These are phyloP conservation scores for Takifugu ocellatus DNA, from an alignment of 2,797 vertebrate species.

Conservation along the genomic window DNA sequence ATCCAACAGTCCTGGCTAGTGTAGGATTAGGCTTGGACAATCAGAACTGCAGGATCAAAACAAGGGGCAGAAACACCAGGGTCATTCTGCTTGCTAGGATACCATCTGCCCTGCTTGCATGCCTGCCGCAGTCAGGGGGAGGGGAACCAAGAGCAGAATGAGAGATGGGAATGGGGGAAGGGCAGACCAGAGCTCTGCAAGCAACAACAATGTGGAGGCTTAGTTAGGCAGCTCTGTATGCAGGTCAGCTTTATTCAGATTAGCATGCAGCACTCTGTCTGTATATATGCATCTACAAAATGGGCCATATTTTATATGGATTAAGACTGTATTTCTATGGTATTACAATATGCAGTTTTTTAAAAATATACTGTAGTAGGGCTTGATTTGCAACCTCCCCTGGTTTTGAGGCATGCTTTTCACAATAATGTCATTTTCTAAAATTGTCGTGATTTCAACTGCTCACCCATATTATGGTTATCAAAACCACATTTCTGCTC, in stretches of 20 bases:
- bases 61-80: slow-evolving; percentile 88
- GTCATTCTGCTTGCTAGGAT: slow-evolving; percentile 86
- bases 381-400: no score
- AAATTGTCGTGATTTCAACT: not conserved
- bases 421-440: not conserved
- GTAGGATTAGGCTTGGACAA: slow-evolving; percentile 89
- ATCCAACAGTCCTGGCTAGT: slow-evolving; percentile 83
- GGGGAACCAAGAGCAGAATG: slow-evolving; percentile 62
- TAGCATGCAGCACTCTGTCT: slow-evolving; percentile 40
- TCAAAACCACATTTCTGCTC: no score
- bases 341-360: no score
- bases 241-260: slow-evolving; percentile 56
- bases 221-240: slow-evolving; percentile 58
- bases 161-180: slow-evolving; percentile 64
- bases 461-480: slow-evolving; percentile 13
- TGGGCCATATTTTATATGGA: no score
- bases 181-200: slow-evolving; percentile 64
- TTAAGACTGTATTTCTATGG: no score
- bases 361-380: no score
- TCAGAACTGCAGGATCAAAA: slow-evolving; percentile 89
- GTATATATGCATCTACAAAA: slow-evolving; percentile 24
- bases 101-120: slow-evolving; percentile 84
- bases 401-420: slow-evolving; percentile 2
- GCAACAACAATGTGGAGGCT: slow-evolving; percentile 68
- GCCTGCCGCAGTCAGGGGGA: slow-evolving; percentile 88